These are phyloP conservation scores for Cotesia glomerata DNA, from an alignment of 1,140 invertebrate species.

Conservation along the genomic window DNA sequence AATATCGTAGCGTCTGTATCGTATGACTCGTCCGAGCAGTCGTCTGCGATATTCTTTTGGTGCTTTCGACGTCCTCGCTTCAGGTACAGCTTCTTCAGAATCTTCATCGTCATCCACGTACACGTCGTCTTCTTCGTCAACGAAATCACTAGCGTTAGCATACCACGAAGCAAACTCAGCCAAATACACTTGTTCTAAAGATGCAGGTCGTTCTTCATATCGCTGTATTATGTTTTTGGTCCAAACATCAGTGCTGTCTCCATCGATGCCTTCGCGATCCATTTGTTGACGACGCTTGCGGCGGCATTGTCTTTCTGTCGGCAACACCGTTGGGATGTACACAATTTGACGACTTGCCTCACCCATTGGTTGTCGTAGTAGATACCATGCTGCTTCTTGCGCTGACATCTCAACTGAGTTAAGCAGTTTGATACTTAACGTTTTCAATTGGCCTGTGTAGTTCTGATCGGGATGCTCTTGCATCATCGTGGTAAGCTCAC, in stretches of 20 bases:
- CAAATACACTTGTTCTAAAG: constrained; percentile 46
- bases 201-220: constrained; percentile 32
- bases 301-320: background rate
- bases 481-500: constrained; percentile 46
- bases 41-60: background rate
- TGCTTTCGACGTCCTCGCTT: constrained; percentile 40
- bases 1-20: background rate
- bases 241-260: background rate
- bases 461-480: constrained; percentile 50
- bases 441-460: constrained; percentile 40
- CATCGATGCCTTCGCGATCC: background rate
- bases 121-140: constrained; percentile 37
- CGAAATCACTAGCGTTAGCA: constrained; percentile 45
- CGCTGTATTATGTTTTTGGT: background rate
- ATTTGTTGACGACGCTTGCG: background rate
- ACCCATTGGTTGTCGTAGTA: constrained; percentile 34
- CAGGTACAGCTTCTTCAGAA: constrained; percentile 42
- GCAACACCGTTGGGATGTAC: constrained; percentile 5
- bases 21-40: background rate
- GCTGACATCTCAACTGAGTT: constrained; percentile 39
- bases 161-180: constrained; percentile 53
- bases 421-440: constrained; percentile 39
- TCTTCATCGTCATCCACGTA: constrained; percentile 44
- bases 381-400: constrained; percentile 42
- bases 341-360: constrained; percentile 24